Conservation (phyloP, 2,888 invertebrate genomes). For the Standfussiana lucernea region DNA sequence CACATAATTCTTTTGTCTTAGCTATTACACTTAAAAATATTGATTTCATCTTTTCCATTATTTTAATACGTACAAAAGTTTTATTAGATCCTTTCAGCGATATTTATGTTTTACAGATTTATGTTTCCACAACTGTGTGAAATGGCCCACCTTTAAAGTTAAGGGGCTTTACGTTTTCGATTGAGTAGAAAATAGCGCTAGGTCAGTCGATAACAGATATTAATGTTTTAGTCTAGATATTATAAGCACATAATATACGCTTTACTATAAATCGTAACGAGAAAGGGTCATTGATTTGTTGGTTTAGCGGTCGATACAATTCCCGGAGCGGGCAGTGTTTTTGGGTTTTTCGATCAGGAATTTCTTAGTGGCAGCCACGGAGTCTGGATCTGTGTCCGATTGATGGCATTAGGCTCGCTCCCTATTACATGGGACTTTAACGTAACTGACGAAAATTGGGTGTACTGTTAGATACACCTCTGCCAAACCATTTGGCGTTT, state of each 20-base stretch:
- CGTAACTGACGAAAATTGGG: no score
- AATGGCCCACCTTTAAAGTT: conserved; percentile 52
- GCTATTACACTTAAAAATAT: conserved; percentile 89
- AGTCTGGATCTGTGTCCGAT: no score
- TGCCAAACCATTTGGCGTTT: no score
- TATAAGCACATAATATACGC: no score
- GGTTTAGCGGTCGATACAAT: no score
- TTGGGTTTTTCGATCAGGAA: no score
- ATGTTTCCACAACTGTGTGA: conserved; percentile 63
- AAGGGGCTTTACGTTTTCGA: conserved; percentile 5
- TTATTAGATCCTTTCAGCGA: conserved; percentile 65
- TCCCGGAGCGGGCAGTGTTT: no score
- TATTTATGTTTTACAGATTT: conserved; percentile 61
- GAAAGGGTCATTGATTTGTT: no score
- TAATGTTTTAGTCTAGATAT: conserved; percentile 10
- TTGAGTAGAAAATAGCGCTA: not conserved
- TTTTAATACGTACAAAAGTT: conserved; percentile 73
- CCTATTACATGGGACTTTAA: no score
- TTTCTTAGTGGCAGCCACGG: no score
- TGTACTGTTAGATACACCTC: no score
- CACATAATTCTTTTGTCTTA: conserved; percentile 88
- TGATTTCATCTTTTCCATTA: conserved; percentile 86
- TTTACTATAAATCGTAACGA: not conserved
- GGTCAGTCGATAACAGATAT: conserved; percentile 1
- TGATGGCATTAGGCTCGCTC: no score